Base-by-base conservation (phyloP, 1,140 invertebrate species). In the Goniozus legneri region DNA sequence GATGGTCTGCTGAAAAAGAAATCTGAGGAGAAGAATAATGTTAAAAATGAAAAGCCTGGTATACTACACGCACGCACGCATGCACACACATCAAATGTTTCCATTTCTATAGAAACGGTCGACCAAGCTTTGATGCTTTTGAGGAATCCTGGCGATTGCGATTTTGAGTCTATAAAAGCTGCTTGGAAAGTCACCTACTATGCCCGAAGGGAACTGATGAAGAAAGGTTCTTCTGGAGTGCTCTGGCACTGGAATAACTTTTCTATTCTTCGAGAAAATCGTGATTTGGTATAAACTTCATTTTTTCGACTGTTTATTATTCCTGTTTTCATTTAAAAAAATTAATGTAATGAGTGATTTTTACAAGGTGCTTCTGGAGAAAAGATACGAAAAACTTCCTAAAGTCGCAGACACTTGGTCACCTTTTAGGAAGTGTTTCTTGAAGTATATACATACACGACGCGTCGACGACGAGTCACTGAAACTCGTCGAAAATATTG, bases 141-240 rank as follows among this genome's bases (percentile, higher is more conserved):
- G n/a, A 35, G 8, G 15, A 34, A 44, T 10, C 8, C 27, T 8
- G 22, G 19, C 1, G 20, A n/a, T 22, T 8, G 6, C 3, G 32
- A 34, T 47, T 47, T 33, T 39, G 50, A 44, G 4, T 30, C 30
- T 2, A 35, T 47, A 19, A 10, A 15, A 35, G 21, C 24, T 32
- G 30, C 41, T 15, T 52, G 50, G 50, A 19, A 44, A 1, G n/a
- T 12, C 4, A 44, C 50, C 20, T 52, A 47, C 32, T 47, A 37
- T 20, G 20, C 45, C 15, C 30, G 50, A 22, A 33, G 50, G n/a
- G 50, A 53, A 13, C 24, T 53, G 15, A 24, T 42, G 22, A 53
- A 53, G 32, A 44, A 33, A 22, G 27, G 43, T 44, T 10, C 2
- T n/a, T 18, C 7, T 22, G 46, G 51, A 36, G 14, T 37, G 27